phyloP scores from a whole-genome alignment of 2,888 invertebrate genomes.

The Proisotoma minuta region DNA sequence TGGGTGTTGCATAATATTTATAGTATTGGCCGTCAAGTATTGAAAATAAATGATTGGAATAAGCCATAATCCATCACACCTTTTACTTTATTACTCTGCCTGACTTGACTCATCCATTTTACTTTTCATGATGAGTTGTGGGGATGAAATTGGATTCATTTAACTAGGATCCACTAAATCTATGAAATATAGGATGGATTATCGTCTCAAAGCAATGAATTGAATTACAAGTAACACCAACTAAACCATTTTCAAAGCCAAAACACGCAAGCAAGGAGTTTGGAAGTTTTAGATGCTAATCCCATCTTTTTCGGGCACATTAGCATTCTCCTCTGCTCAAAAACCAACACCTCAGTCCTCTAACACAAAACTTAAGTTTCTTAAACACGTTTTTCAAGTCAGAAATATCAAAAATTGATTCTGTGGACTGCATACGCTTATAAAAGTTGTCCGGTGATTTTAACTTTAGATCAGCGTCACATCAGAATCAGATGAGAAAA shows the following conservation, averaged over 20 bases:
- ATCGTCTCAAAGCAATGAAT: slow-evolving; percentile 22
- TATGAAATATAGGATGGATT: slow-evolving; percentile 36
- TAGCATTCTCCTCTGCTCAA: not conserved
- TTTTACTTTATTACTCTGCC: not conserved
- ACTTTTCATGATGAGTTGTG: not conserved
- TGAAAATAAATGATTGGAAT: not conserved
- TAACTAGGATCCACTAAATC: slow-evolving; percentile 9
- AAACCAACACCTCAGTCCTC: not conserved
- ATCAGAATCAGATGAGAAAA: no score
- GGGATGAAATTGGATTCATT: not conserved
- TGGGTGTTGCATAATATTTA: not conserved
- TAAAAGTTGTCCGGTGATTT: no score
- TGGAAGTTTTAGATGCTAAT: no score
- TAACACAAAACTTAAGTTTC: not conserved
- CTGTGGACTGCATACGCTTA: no score
- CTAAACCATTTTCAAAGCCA: not conserved
- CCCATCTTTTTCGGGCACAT: no score
- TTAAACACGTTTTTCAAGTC: no score
- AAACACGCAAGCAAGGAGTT: no score
- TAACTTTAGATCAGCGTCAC: no score
- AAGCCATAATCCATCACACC: not conserved
- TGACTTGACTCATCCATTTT: not conserved
- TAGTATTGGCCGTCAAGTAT: not conserved
- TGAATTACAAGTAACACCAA: slow-evolving; percentile 4
- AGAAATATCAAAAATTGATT: no score